These are phyloP conservation scores for Willisornis vidua DNA, from an alignment of 2,113 vertebrate species.

Conservation along the genomic window DNA sequence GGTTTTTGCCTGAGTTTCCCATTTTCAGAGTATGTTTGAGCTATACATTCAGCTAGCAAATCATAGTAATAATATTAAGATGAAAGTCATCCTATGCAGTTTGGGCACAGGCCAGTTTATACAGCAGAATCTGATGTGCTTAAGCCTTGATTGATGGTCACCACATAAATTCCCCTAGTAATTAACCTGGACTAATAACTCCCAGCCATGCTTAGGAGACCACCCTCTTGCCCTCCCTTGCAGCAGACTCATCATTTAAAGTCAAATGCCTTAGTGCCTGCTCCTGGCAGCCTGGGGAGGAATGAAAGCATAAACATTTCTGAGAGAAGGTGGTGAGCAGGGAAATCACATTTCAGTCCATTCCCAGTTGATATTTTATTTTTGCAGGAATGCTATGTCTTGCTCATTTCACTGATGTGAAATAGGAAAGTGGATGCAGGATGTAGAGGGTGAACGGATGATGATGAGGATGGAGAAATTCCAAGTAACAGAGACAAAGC, in stretches of 20 bases:
- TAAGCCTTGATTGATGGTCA: slow-evolving; percentile 30
- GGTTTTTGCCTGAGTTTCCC: neutral
- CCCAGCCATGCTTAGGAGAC: slow-evolving; percentile 1
- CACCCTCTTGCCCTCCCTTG: slow-evolving; percentile 2
- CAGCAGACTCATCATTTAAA: slow-evolving; percentile 43
- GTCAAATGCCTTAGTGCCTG: neutral
- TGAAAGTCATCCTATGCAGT: neutral
- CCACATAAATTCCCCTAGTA: slow-evolving; percentile 9
- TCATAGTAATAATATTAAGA: neutral
- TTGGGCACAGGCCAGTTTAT: slow-evolving; percentile 2
- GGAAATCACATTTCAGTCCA: neutral
- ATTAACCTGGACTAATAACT: slow-evolving; percentile 46
- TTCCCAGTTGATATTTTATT: neutral
- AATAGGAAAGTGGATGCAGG: neutral
- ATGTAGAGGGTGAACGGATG: neutral
- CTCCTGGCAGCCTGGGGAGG: neutral
- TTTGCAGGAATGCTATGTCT: neutral
- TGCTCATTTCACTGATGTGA: neutral
- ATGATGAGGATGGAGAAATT: neutral
- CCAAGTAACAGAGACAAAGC: neutral
- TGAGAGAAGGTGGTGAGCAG: neutral
- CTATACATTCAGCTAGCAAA: neutral
- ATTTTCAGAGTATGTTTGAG: neutral
- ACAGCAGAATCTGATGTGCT: neutral
- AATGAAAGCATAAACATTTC: neutral